Evolutionary conservation across 2,888 invertebrate species (phyloP).

Genomic region (Cyclophora albipunctata): DNA sequence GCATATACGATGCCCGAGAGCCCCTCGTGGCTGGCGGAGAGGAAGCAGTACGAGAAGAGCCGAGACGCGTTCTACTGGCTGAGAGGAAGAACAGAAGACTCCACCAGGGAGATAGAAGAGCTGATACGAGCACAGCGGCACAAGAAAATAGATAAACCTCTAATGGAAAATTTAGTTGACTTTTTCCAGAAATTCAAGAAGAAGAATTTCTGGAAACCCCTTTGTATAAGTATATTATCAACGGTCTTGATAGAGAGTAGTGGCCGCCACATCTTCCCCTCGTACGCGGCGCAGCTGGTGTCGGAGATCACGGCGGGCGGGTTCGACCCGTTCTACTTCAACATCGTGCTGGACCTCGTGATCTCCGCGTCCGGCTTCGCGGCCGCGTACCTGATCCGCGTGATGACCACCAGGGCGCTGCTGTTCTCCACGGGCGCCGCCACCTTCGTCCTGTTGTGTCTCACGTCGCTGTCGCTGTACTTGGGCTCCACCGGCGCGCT

Average conservation of each 20-base stretch:
- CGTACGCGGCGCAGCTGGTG: neutral
- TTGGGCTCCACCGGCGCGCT: neutral
- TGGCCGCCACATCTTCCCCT: neutral
- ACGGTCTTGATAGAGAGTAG: neutral
- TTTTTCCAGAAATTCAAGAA: neutral
- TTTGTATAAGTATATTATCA: neutral
- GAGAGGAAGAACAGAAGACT: slow-evolving; percentile 55
- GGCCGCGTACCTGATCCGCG: neutral
- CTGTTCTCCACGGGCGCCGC: neutral
- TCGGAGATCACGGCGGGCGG: neutral
- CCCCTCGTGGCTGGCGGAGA: slow-evolving; percentile 24
- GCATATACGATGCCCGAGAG: slow-evolving; percentile 27
- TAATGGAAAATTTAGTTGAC: neutral
- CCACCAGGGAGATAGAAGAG: slow-evolving; percentile 36
- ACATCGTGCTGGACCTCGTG: neutral
- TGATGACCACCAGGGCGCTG: neutral
- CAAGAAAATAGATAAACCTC: neutral
- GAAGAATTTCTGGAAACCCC: neutral
- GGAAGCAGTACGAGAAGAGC: slow-evolving; percentile 15
- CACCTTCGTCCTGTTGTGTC: neutral
- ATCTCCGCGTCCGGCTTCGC: neutral
- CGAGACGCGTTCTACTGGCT: slow-evolving; percentile 53
- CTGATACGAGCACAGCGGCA: slow-evolving; percentile 17
- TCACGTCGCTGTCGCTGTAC: neutral
- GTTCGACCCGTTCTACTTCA: neutral